Evolutionary conservation across 2,797 vertebrate genomes (phyloP), one percentile per base, ranked within the genome.

Genomic region (Syngnathus acus): DNA sequence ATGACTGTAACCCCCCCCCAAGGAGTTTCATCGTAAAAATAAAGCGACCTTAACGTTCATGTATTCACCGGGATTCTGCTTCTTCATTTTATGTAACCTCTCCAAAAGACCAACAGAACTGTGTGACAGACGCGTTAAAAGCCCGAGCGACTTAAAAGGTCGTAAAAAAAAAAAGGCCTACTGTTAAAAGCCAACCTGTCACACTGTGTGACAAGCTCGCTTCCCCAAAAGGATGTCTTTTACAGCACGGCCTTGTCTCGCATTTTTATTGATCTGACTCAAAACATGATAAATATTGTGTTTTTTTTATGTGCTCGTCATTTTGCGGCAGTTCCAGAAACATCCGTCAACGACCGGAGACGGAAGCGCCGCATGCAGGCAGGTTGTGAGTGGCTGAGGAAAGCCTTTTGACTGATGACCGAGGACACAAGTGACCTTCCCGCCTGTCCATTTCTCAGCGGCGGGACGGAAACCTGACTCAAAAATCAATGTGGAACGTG

Each of bases 351-450:
- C 21, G 21, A 23, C 21, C n/a, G 3, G 23, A 23, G 53, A 26
- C 21, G 2, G 10, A 54, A 23, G 48, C 51, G 4, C 51, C 0
- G 9, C 8, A 54, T 54, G 21, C 9, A 9, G 10, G 53, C 13
- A 32, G 32, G 32, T 32, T 32, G 9, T 13, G 23, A 26, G 23
- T 32, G 53, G n/a, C 4, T 62, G n/a, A 4, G 32, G 54, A 17
- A 74, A 67, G 68, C 65, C 61, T 69, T 69, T 62, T 68, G 62
- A 65, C 68, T 59, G 60, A 71, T 70, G n/a, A 70, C 23, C 21
- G 51, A 65, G 6, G 9, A 65, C 51, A 65, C 66, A 57, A 60
- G 65, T 80, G 65, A 69, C 65, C 58, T 67, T 5, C 2, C 1
- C 48, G 47, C 39, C 7, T 40, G 21, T 17, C 16, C 11, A 5